phyloP scores from a whole-genome alignment of 2,113 vertebrate genomes.

The Phocoena phocoena region DNA sequence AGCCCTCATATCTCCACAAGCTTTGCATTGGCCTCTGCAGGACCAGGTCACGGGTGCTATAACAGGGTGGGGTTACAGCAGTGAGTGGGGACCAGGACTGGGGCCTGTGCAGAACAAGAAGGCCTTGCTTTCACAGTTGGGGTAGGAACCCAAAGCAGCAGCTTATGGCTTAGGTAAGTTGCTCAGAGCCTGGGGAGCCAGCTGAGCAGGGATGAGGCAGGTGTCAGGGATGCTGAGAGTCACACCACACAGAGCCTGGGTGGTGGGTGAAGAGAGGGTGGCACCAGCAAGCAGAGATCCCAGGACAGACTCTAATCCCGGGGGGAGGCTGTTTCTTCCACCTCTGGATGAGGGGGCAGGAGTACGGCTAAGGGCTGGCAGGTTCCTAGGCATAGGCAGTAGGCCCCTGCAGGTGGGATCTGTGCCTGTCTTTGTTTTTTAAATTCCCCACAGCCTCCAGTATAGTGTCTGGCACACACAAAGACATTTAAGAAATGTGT shows the following conservation, averaged over 20 bases:
- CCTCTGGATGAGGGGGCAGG: background rate
- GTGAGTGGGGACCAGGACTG: background rate
- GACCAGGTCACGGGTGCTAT: background rate
- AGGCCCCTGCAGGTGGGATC: background rate
- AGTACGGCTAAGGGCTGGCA: background rate
- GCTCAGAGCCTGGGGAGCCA: background rate
- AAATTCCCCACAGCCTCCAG: background rate
- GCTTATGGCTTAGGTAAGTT: background rate
- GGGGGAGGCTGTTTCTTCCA: background rate
- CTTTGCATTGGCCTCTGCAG: background rate
- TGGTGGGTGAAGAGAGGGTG: background rate
- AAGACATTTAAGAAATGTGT: background rate
- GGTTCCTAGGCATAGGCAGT: background rate
- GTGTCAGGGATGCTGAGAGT: background rate
- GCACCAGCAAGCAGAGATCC: background rate
- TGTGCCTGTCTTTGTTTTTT: background rate
- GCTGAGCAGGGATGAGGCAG: background rate
- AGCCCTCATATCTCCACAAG: background rate
- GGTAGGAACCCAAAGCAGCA: background rate
- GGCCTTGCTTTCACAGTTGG: background rate
- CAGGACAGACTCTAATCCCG: background rate
- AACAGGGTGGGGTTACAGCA: background rate
- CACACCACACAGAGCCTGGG: background rate
- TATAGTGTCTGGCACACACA: background rate
- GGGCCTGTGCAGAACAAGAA: background rate